phyloP scores from a whole-genome alignment of 2,888 invertebrate genomes.

The Nomada flava region DNA sequence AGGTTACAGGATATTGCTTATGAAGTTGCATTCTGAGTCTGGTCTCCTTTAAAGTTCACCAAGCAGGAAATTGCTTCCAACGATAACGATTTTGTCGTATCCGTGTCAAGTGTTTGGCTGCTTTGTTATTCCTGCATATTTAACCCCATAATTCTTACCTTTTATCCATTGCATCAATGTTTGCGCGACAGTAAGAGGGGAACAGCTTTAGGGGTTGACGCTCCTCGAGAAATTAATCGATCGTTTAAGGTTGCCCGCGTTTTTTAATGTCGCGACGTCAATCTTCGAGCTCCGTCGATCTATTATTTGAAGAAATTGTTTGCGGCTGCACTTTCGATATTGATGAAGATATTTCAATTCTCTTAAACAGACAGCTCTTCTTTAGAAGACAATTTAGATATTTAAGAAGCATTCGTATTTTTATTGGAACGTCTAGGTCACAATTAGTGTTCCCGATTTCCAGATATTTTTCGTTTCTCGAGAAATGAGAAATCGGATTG shows the following conservation, averaged over 20 bases:
- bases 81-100: neutral
- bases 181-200: constrained; percentile 25
- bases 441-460: too few relatives aligned
- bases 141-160: constrained; percentile 6
- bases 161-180: too few relatives aligned
- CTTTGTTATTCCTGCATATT: constrained; percentile 1
- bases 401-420: too few relatives aligned
- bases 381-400: too few relatives aligned
- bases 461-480: too few relatives aligned
- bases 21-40: neutral
- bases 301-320: neutral
- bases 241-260: neutral
- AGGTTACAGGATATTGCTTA: constrained; percentile 14
- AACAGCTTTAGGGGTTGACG: constrained; percentile 17
- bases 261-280: neutral
- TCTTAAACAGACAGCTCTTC: too few relatives aligned
- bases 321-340: neutral
- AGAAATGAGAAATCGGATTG: too few relatives aligned
- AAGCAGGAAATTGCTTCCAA: neutral
- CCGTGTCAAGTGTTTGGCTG: too few relatives aligned
- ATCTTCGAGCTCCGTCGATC: neutral
- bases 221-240: constrained; percentile 15
- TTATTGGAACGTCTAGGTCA: too few relatives aligned
- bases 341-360: neutral
- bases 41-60: neutral